Evolutionary conservation across 2,113 vertebrate genomes (phyloP).

Genomic region (Gnathonemus echidnorhynchus): DNA sequence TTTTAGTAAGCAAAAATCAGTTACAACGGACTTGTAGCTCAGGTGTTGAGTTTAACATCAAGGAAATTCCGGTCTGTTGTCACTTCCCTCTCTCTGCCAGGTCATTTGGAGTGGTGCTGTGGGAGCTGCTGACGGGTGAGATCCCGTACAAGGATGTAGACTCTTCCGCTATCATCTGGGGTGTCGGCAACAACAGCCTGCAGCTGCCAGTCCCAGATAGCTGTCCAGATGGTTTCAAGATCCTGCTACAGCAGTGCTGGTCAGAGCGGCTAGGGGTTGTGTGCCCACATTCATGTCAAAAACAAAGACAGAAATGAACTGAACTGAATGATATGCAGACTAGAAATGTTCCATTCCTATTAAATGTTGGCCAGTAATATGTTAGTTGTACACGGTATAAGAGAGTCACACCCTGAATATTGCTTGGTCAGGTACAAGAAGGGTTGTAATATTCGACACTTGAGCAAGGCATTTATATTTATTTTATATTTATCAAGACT

Average conservation of each 20-base stretch:
- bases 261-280: constrained; percentile 49
- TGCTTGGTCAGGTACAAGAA: not conserved
- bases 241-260: constrained; percentile 92
- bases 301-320: not conserved
- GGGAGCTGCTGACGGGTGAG: constrained; percentile 93
- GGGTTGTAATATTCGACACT: not conserved
- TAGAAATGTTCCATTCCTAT: not conserved
- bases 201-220: constrained; percentile 88
- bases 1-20: not conserved
- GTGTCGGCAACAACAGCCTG: constrained; percentile 94
- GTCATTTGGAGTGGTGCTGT: constrained; percentile 95
- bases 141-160: constrained; percentile 97
- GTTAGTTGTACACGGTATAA: not conserved
- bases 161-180: constrained; percentile 96
- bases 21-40: not conserved
- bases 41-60: not conserved
- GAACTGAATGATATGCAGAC: not conserved
- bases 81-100: constrained; percentile 45
- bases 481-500: not conserved
- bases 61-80: not conserved
- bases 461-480: not conserved
- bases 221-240: constrained; percentile 95
- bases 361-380: not conserved
- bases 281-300: not conserved
- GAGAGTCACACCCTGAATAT: not conserved